Evolutionary conservation across 2,113 vertebrate species (phyloP), one percentile per base, ranked within the genome.

Genomic region (Chaetura pelagica): DNA sequence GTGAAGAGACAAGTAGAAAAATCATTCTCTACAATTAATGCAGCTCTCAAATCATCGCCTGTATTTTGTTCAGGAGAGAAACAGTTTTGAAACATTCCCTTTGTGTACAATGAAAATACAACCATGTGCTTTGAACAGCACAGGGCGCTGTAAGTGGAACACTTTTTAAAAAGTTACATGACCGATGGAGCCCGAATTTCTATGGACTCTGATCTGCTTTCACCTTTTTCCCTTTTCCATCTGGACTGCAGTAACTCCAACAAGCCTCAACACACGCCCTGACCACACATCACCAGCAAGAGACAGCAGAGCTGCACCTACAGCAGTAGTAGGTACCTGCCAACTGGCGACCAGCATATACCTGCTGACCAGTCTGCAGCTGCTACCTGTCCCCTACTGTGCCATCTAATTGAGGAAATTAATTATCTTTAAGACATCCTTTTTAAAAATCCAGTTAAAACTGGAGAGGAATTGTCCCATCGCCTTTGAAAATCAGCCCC

Each of bases 71-170:
- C 58, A 71, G 59, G 48, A 85, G 9, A 93, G 71, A 88, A 91
- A 82, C 57, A 49, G 21, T 89, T 90, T 59, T 83, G 12, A 79
- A 93, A 42, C 66, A 83, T 42, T 89, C 90, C 48, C 85, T 62
- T 48, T 0, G 5, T 0, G 3, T n/a, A 26, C 29, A 83, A 23
- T 63, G 55, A 77, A 85, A 94, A 94, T n/a, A 90, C 90, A 86
- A 14, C 16, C 61, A 80, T 1, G 4, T 63, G 46, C 48, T 85
- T 83, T 40, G 46, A 83, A 82, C 18, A 67, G 71, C 55, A 58
- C 17, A 0, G 5, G n/a, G 15, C 51, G 48, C 24, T 10, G 9
- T 58, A 24, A 73, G 38, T 18, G 62, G 21, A 58, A 54, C 3
- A 40, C 18, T 55, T 77, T 76, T 42, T 34, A 61, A 57, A 29